phyloP scores from a whole-genome alignment of 2,888 invertebrate genomes.

The Lasioglossum figueresi region DNA sequence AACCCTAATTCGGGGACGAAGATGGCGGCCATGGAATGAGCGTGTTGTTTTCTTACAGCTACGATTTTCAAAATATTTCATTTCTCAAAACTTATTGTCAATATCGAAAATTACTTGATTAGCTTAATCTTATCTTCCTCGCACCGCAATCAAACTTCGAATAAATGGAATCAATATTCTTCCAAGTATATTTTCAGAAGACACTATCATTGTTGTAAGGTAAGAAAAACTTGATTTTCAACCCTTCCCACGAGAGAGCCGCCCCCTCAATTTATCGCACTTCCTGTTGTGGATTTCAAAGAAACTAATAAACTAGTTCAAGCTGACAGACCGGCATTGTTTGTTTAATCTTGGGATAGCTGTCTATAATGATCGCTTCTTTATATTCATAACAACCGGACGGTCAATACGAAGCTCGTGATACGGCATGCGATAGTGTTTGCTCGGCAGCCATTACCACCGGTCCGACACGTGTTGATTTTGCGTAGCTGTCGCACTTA shows the following conservation, averaged over 20 bases:
- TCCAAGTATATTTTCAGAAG: neutral
- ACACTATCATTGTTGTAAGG: neutral
- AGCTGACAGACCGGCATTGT: neutral
- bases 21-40: slow-evolving; percentile 36
- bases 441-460: slow-evolving; percentile 69
- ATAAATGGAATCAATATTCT: too few relatives aligned
- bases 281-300: neutral
- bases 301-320: neutral
- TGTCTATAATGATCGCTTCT: slow-evolving; percentile 63
- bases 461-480: slow-evolving; percentile 63
- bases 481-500: slow-evolving; percentile 59
- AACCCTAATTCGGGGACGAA: slow-evolving; percentile 50
- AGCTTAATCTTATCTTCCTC: neutral
- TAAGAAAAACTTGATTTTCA: neutral
- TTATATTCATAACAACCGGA: slow-evolving; percentile 65
- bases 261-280: neutral
- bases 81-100: neutral
- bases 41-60: neutral
- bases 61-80: neutral
- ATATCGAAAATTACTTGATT: neutral
- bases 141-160: neutral
- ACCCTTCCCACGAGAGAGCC: neutral
- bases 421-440: slow-evolving; percentile 75
- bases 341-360: slow-evolving; percentile 40
- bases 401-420: slow-evolving; percentile 45